phyloP scores from a whole-genome alignment of 2,797 vertebrate species.

The Threskiornis aethiopicus region DNA sequence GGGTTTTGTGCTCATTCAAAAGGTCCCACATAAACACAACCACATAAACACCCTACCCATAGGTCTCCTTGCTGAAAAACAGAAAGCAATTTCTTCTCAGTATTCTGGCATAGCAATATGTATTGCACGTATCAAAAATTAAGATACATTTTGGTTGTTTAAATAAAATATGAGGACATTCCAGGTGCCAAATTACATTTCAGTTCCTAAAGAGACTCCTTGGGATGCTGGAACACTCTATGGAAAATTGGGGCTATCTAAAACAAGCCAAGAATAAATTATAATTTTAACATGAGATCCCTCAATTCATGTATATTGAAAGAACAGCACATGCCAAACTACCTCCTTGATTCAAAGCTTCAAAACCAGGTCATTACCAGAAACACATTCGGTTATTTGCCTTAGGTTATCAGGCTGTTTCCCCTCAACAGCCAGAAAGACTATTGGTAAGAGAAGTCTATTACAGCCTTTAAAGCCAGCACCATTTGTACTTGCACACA shows the following conservation, averaged over 20 bases:
- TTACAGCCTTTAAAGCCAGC: neutral
- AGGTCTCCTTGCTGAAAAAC: neutral
- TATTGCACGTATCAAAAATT: neutral
- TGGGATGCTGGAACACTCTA: neutral
- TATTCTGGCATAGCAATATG: neutral
- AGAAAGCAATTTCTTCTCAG: neutral
- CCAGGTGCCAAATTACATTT: neutral
- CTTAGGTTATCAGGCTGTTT: accelerated
- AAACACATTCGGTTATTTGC: accelerated
- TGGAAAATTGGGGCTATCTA: neutral
- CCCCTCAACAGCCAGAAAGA: neutral
- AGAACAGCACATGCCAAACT: neutral
- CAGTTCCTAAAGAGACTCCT: neutral
- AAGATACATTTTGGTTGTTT: neutral
- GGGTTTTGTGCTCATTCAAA: neutral
- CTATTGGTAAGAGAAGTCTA: neutral
- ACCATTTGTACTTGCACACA: accelerated
- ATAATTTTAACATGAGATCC: neutral
- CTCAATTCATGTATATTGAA: accelerated
- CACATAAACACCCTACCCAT: no score
- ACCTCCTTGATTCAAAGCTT: neutral
- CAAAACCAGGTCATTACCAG: neutral
- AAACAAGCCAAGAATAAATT: neutral
- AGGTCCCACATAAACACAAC: neutral
- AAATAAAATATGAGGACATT: neutral